Evolutionary conservation across 2,113 vertebrate species (phyloP).

Genomic region (Nestor notabilis): DNA sequence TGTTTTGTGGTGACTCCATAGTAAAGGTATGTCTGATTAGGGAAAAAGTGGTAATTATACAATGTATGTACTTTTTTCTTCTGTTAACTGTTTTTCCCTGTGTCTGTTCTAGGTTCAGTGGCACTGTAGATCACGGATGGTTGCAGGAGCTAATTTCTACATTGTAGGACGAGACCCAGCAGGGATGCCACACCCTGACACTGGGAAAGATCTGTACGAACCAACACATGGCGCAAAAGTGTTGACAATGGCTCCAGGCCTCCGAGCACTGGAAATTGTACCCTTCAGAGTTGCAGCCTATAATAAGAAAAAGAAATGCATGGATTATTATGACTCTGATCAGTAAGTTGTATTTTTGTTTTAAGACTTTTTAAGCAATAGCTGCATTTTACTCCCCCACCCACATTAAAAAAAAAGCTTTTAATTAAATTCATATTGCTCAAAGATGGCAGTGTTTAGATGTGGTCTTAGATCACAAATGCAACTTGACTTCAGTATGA

Average conservation of each 20-base stretch:
- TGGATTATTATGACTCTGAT: constrained; percentile 94
- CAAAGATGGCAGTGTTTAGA: background rate
- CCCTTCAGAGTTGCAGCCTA: constrained; percentile 98
- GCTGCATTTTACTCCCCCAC: background rate
- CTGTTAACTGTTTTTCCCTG: background rate
- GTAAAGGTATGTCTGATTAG: background rate
- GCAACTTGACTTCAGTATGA: background rate
- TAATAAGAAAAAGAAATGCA: constrained; percentile 91
- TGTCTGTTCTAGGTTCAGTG: constrained; percentile 89
- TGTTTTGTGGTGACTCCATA: background rate
- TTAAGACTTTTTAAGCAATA: background rate
- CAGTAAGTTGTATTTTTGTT: constrained; percentile 83
- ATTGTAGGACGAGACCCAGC: constrained; percentile 97
- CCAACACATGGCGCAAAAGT: constrained; percentile 96
- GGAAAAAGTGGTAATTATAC: background rate
- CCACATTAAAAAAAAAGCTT: background rate
- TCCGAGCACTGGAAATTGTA: constrained; percentile 94
- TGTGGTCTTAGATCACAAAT: background rate
- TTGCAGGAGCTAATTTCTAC: constrained; percentile 98
- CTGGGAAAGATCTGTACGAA: constrained; percentile 94
- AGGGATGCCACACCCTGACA: constrained; percentile 94
- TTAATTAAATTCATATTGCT: background rate
- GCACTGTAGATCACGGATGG: constrained; percentile 97
- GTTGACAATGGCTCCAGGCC: constrained; percentile 96
- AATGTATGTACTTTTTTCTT: background rate